These are phyloP conservation scores for Clarias pachynema DNA, from an alignment of 2,797 vertebrate genomes.

Conservation along the genomic window DNA sequence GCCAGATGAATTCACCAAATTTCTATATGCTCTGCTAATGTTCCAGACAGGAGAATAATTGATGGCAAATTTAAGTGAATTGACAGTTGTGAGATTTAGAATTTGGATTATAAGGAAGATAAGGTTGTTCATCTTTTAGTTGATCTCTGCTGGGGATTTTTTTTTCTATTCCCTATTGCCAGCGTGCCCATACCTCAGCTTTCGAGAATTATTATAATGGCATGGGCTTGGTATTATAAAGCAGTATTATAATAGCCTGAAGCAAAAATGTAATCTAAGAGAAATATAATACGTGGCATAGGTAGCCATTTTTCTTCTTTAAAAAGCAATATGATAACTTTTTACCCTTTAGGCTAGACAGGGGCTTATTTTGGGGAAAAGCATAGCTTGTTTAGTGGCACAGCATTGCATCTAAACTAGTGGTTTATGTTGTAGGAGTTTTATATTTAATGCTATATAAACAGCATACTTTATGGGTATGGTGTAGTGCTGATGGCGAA, in stretches of 20 bases:
- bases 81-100: slow-evolving; percentile 5
- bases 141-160: neutral
- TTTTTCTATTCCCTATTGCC: slow-evolving; percentile 14
- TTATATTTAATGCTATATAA: neutral
- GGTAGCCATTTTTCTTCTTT: slow-evolving; percentile 5
- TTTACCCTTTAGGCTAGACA: neutral
- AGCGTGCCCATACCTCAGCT: neutral
- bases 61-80: slow-evolving; percentile 1
- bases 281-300: slow-evolving; percentile 1
- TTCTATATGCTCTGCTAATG: neutral
- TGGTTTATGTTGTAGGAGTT: neutral
- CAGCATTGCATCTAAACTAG: neutral
- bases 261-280: neutral
- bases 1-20: neutral
- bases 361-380: neutral
- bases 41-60: neutral
- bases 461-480: neutral
- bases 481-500: neutral
- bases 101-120: neutral
- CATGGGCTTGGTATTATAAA: neutral
- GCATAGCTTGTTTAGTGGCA: neutral
- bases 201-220: neutral
- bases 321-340: neutral
- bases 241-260: neutral
- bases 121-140: neutral